Percentiles rank a stretch among this genome's conserved stretches.
Conservation (phyloP, 2,888 invertebrate genomes). For the Galerucella nymphaeae region DNA sequence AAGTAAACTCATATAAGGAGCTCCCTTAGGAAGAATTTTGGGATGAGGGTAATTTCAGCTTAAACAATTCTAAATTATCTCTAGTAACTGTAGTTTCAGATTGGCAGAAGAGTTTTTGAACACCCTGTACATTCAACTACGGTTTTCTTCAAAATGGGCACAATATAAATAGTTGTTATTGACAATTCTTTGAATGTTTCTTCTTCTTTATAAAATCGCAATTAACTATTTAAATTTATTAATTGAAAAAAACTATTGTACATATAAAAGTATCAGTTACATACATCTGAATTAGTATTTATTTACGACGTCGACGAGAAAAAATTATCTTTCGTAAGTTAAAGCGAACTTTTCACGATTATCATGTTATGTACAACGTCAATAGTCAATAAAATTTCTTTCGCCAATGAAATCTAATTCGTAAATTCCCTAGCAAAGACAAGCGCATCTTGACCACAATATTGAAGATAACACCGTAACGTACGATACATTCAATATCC, state of each 20-base stretch:
- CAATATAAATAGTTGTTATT: too few relatives aligned
- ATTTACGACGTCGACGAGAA: neutral
- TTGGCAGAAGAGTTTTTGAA: too few relatives aligned
- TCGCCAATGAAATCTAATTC: constrained; percentile 39
- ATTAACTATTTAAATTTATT: too few relatives aligned
- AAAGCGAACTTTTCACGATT: constrained; percentile 34
- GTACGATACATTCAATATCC: constrained; percentile 46
- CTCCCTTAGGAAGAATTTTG: too few relatives aligned
- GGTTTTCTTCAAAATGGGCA: too few relatives aligned
- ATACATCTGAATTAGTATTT: neutral
- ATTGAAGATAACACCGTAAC: constrained; percentile 42
- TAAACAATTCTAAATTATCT: too few relatives aligned
- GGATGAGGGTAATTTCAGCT: too few relatives aligned
- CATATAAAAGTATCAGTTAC: neutral
- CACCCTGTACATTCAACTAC: too few relatives aligned
- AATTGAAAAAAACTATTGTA: neutral
- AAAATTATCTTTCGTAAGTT: constrained; percentile 23
- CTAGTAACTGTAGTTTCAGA: too few relatives aligned
- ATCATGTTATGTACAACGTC: constrained; percentile 40
- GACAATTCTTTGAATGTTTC: too few relatives aligned
- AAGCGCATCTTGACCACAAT: constrained; percentile 46
- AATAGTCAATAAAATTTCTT: constrained; percentile 39
- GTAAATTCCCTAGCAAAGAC: constrained; percentile 40
- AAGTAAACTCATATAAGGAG: too few relatives aligned
- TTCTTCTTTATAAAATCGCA: too few relatives aligned